Conservation (phyloP, 1,140 invertebrate genomes). For the Aphis gossypii region DNA sequence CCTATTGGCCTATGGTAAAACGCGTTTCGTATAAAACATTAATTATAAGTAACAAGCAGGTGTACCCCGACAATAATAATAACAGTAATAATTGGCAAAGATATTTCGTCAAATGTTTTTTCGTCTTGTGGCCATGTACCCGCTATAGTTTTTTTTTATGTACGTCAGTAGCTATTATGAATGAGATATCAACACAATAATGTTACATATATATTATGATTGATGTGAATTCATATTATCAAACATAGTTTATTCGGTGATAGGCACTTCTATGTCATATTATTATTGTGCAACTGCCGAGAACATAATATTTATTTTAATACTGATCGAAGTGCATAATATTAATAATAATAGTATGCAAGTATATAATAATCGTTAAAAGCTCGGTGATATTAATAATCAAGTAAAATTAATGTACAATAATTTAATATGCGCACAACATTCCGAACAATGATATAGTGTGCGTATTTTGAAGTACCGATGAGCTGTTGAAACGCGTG, state of each 20-base stretch:
- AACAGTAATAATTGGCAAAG: not conserved
- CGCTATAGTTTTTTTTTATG: not conserved
- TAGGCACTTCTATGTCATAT: not conserved
- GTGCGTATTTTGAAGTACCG: not conserved
- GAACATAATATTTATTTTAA: not conserved
- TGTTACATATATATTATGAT: not conserved
- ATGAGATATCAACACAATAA: not conserved
- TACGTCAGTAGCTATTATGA: not conserved
- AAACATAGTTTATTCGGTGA: not conserved
- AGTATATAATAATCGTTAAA: not conserved
- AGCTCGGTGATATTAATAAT: not conserved
- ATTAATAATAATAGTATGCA: not conserved
- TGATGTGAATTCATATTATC: conserved; percentile 19
- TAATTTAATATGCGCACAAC: not conserved
- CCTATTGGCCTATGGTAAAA: conserved; percentile 20
- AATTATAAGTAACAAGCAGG: not conserved
- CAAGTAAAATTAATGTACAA: not conserved
- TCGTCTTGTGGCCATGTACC: not conserved
- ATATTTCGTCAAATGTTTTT: conserved; percentile 5
- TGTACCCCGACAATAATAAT: not conserved
- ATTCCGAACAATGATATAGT: not conserved
- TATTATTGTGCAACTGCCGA: not conserved
- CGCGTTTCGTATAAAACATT: conserved; percentile 14
- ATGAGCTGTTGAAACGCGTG: not conserved
- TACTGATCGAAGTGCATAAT: not conserved